Base-by-base conservation (phyloP, 2,888 invertebrate genomes). In the Dicranocentrus wangi region DNA sequence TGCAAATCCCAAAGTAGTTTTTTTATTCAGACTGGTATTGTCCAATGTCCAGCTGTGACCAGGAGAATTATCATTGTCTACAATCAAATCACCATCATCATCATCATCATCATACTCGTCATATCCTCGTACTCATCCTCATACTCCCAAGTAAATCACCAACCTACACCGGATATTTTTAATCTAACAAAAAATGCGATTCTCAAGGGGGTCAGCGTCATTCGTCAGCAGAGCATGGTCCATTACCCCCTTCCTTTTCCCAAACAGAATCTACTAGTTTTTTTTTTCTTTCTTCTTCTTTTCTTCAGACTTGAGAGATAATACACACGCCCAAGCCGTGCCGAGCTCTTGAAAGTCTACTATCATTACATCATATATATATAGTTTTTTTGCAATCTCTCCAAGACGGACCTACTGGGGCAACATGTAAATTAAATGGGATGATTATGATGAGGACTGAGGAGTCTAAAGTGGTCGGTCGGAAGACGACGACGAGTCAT, bases 21-120 rank as follows among this genome's bases (percentile, higher is more conserved):
- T 32, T 10, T 10, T 15, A 47, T n/a, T 47, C 47, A 8, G 39
- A n/a, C 47, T 47, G 10, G n/a, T 39, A 19, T 60, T 63, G 63
- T 17, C 39, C 63, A 68, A 55, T 80, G 80, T 73, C 80, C 80
- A 72, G 72, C 80, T 80, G 80, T 61, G 80, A 72, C 68, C 60
- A 42, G 28, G 53, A 70, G n/a, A n/a, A n/a, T n/a, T n/a, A n/a
- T n/a, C n/a, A 69, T 55, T 69, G 23, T 53, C 69, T 17, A 53
- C 23, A 17, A 28, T 69, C 28, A 32, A 53, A 69, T 25, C 23
- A 69, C 27, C 17, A 25, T 15, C 25, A 51, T 21, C 21, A 65
- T 66, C 27, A 61, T 17, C n/a, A 28, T 5, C 43, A 39, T 42
- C 43, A 39, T 7, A 17, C 63, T 39, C 39, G 39, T n/a, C n/a